Conservation (phyloP, 2,888 invertebrate species). For the Hololepta plana region DNA sequence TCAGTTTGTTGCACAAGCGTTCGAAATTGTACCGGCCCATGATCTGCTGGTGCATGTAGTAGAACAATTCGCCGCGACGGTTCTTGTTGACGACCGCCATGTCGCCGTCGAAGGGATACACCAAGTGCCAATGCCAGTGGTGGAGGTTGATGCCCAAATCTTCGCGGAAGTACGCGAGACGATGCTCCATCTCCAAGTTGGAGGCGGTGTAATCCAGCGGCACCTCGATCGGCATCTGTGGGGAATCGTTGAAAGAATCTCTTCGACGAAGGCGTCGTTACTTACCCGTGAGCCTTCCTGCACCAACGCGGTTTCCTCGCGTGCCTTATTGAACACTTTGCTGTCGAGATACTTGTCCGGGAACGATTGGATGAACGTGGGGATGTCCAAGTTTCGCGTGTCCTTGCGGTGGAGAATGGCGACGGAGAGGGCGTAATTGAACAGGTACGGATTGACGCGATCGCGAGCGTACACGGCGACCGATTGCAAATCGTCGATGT, state of each 20-base stretch:
- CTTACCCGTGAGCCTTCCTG: conserved; percentile 41
- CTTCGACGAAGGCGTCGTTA: conserved; percentile 4
- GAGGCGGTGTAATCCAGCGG: conserved; percentile 60
- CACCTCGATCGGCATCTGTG: conserved; percentile 47
- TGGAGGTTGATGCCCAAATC: conserved; percentile 73
- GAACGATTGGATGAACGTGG: conserved; percentile 58
- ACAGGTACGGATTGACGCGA: conserved; percentile 60
- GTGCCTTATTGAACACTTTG: conserved; percentile 45
- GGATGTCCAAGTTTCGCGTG: conserved; percentile 48
- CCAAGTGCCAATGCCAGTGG: conserved; percentile 86
- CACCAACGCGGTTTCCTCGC: conserved; percentile 47
- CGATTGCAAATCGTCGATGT: conserved; percentile 53
- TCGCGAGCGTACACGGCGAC: conserved; percentile 51
- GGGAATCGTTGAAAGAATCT: neutral
- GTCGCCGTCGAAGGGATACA: conserved; percentile 58
- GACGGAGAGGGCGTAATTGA: conserved; percentile 60
- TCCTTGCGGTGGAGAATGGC: conserved; percentile 55
- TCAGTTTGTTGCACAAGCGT: conserved; percentile 51
- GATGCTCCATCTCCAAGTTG: conserved; percentile 57
- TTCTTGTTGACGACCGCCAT: conserved; percentile 49
- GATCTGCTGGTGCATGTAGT: conserved; percentile 60
- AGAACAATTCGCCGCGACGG: conserved; percentile 62
- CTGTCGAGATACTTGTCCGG: conserved; percentile 70
- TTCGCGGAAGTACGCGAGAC: conserved; percentile 69
- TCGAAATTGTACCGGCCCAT: conserved; percentile 55